phyloP scores from a whole-genome alignment of 1,140 invertebrate genomes.

The Drosophila bipectinata region DNA sequence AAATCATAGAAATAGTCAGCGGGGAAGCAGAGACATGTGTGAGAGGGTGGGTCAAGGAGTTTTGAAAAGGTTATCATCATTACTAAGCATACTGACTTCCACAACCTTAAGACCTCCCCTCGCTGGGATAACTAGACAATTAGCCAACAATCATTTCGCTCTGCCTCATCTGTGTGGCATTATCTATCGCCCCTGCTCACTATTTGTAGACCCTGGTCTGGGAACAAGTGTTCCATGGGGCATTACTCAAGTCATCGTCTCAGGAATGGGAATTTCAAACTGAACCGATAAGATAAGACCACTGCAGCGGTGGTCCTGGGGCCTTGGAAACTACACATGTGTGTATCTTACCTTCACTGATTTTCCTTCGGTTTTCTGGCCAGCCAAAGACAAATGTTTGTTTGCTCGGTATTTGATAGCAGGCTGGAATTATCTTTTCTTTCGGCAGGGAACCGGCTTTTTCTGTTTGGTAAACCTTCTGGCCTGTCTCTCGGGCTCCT shows the following conservation, averaged over 20 bases:
- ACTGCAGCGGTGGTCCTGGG: conserved; percentile 55
- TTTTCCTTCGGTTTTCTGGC: conserved; percentile 15
- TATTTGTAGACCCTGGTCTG: conserved; percentile 27
- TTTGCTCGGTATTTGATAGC: conserved; percentile 62
- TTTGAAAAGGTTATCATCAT: neutral
- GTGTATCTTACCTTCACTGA: neutral
- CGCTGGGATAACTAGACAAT: conserved; percentile 51
- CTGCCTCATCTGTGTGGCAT: conserved; percentile 25
- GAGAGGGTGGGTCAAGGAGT: conserved; percentile 13
- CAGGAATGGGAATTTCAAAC: conserved; percentile 1
- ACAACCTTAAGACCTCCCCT: conserved; percentile 8
- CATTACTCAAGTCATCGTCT: conserved; percentile 55
- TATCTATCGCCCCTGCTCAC: conserved; percentile 25
- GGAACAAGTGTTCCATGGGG: conserved; percentile 61
- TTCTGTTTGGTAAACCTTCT: conserved; percentile 1
- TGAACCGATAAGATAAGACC: conserved; percentile 63
- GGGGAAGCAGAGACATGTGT: conserved; percentile 13
- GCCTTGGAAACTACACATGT: neutral
- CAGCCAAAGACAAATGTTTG: conserved; percentile 72
- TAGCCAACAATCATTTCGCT: conserved; percentile 41
- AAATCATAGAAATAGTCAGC: neutral
- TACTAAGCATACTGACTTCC: neutral
- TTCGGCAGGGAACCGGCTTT: conserved; percentile 4
- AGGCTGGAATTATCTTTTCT: conserved; percentile 54
- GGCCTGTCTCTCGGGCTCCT: conserved; percentile 18